phyloP scores from a whole-genome alignment of 2,888 invertebrate species.

The Rotaria socialis region DNA sequence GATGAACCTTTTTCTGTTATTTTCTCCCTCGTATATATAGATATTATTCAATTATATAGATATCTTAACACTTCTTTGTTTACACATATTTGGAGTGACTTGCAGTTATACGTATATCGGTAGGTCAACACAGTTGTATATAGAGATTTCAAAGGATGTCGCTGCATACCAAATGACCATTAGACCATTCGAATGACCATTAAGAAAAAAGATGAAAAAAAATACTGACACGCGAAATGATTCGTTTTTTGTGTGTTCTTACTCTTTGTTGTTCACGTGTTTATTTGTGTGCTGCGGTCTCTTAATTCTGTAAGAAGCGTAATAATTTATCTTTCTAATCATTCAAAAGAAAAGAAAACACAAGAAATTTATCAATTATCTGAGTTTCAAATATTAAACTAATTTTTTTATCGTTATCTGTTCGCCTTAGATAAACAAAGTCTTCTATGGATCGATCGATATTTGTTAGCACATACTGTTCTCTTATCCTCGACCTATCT shows the following conservation, averaged over 20 bases:
- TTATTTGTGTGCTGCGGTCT: too few species aligned
- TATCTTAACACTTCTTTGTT: not conserved
- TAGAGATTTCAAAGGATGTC: not conserved
- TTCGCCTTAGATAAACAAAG: not conserved
- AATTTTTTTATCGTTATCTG: not conserved
- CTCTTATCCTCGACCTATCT: not conserved
- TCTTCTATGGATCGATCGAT: not conserved
- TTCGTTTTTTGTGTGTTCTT: not conserved
- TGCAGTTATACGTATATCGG: too few species aligned
- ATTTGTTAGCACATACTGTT: not conserved
- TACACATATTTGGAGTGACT: not conserved
- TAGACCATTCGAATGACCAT: not conserved
- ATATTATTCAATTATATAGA: not conserved
- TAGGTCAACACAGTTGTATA: too few species aligned
- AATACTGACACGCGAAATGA: not conserved
- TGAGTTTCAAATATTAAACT: not conserved
- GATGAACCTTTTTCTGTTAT: not conserved
- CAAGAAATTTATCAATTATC: not conserved
- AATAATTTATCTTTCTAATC: not conserved
- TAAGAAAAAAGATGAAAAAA: not conserved
- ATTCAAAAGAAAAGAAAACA: not conserved
- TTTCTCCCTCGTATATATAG: not conserved
- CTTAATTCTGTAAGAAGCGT: too few species aligned
- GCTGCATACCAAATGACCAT: not conserved
- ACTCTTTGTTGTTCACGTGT: not conserved